phyloP scores from a whole-genome alignment of 2,888 invertebrate genomes.

The Agonopterix subpropinquella region DNA sequence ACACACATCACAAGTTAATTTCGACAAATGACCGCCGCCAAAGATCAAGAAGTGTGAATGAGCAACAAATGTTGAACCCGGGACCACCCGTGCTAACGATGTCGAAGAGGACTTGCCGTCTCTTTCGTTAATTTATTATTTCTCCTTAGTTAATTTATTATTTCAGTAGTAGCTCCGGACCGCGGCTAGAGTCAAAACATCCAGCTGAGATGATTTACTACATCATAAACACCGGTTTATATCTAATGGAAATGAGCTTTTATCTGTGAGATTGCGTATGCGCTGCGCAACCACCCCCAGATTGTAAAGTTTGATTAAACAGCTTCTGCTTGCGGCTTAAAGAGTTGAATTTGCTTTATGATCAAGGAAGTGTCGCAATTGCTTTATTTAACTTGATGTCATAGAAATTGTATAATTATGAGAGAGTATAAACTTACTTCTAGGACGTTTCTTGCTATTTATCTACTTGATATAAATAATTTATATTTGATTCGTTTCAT shows the following conservation, averaged over 20 bases:
- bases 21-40: background rate
- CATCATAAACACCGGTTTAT: conserved; percentile 69
- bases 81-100: conserved; percentile 65
- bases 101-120: conserved; percentile 54
- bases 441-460: no score
- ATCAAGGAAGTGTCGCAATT: no score
- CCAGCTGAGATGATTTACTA: conserved; percentile 66
- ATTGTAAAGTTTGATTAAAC: conserved; percentile 10
- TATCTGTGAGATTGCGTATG: conserved; percentile 61
- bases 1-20: background rate
- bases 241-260: conserved; percentile 69
- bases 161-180: conserved; percentile 55
- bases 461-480: no score
- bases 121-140: conserved; percentile 69
- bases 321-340: background rate
- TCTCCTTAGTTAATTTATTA: conserved; percentile 65
- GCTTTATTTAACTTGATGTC: no score
- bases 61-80: conserved; percentile 27
- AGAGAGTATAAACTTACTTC: no score
- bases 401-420: no score
- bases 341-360: no score
- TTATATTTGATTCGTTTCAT: no score
- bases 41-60: conserved; percentile 37
- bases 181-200: conserved; percentile 64
- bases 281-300: conserved; percentile 18